Conservation (phyloP, 2,113 vertebrate species). For the Phaethornis superciliosus region DNA sequence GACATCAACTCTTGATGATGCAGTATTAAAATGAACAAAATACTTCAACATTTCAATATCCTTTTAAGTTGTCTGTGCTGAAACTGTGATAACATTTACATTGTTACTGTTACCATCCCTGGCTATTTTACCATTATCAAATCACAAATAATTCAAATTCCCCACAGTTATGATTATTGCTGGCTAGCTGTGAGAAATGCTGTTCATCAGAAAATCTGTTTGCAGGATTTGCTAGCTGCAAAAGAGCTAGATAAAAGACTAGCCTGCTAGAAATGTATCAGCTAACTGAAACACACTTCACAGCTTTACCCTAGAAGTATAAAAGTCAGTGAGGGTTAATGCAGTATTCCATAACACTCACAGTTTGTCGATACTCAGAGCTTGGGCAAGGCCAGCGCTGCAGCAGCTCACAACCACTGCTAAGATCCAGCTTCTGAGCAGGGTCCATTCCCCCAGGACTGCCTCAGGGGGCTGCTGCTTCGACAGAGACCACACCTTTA, state of each 20-base stretch:
- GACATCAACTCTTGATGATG: not conserved
- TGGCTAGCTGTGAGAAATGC: not conserved
- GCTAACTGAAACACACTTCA: not conserved
- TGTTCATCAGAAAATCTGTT: not conserved
- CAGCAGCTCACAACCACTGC: not conserved
- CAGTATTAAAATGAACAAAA: not conserved
- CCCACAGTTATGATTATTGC: not conserved
- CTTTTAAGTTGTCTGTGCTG: not conserved
- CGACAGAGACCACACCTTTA: not conserved
- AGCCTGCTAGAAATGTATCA: not conserved
- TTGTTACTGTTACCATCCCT: not conserved
- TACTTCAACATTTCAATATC: not conserved
- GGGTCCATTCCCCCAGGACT: not conserved
- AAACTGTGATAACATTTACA: not conserved
- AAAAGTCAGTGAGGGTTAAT: not conserved
- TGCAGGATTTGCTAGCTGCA: not conserved
- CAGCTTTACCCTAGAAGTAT: not conserved
- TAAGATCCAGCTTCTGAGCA: not conserved
- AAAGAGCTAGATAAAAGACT: not conserved
- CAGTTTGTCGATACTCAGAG: rapidly evolving
- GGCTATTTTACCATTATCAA: not conserved
- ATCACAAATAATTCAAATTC: not conserved
- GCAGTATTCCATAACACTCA: not conserved
- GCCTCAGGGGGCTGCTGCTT: not conserved
- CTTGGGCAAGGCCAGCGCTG: not conserved